Percentiles rank a stretch among this genome's conserved stretches.
Conservation (phyloP, 2,888 invertebrate species). For the Raillietiella orientalis region DNA sequence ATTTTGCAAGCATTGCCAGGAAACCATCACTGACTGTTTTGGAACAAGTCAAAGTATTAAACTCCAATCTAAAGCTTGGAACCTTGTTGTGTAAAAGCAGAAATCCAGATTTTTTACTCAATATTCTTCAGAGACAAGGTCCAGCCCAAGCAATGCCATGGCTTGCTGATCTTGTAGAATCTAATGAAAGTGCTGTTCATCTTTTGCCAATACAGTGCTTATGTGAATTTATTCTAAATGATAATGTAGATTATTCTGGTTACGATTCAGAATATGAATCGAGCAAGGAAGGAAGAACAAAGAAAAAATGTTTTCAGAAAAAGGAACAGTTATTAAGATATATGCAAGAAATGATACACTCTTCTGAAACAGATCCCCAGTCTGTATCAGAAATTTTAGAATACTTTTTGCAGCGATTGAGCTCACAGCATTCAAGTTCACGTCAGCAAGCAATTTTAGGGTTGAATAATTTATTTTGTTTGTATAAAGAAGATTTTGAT, state of each 20-base stretch:
- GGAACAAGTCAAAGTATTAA: constrained; percentile 42
- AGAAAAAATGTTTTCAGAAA: constrained; percentile 6
- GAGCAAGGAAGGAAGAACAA: constrained; percentile 3
- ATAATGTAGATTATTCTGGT: no score
- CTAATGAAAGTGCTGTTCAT: constrained; percentile 52
- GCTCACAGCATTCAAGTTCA: constrained; percentile 42
- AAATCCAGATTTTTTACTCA: constrained; percentile 63
- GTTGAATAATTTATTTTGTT: constrained; percentile 8
- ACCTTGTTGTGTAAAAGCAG: constrained; percentile 58
- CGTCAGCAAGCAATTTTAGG: constrained; percentile 33
- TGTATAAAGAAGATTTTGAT: background rate
- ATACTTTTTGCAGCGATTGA: constrained; percentile 53
- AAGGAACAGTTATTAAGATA: constrained; percentile 32
- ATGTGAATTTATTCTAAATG: constrained; percentile 59
- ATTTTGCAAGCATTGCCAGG: constrained; percentile 47
- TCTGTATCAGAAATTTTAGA: constrained; percentile 54
- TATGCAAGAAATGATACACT: constrained; percentile 22
- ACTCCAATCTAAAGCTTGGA: constrained; percentile 44
- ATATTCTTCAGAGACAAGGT: constrained; percentile 48
- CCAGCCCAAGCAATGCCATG: constrained; percentile 85
- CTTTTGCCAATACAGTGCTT: constrained; percentile 87
- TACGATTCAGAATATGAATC: constrained; percentile 1
- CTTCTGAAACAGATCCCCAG: constrained; percentile 13
- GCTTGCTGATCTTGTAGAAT: constrained; percentile 73
- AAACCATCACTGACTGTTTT: constrained; percentile 39